These are phyloP conservation scores for Bombus balteatus DNA, from an alignment of 1,140 invertebrate genomes.

Conservation along the genomic window DNA sequence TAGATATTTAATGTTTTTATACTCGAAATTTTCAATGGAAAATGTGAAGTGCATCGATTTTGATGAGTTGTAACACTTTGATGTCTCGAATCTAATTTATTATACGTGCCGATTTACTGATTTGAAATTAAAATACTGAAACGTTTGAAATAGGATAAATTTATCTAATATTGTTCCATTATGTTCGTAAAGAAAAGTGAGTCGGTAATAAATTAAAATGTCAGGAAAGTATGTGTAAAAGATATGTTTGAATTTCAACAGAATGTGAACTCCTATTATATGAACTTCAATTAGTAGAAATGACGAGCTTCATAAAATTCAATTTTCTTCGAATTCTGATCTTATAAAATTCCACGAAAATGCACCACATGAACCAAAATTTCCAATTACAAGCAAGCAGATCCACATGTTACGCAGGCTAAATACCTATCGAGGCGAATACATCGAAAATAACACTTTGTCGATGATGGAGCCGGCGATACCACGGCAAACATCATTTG, in stretches of 20 bases:
- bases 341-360: neutral
- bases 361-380: neutral
- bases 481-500: conserved; percentile 1
- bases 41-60: neutral
- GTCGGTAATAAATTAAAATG: no score
- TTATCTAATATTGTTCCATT: no score
- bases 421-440: neutral
- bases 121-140: no score
- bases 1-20: neutral
- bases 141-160: no score
- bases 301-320: neutral
- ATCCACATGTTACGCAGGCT: neutral
- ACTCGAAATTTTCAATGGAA: neutral
- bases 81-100: no score
- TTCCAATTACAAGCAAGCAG: neutral
- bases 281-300: neutral
- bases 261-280: no score
- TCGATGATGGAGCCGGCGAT: neutral
- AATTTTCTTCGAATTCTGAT: neutral
- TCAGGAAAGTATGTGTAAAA: no score
- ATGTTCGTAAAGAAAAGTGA: no score
- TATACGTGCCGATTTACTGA: no score
- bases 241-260: no score
- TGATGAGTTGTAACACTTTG: neutral
- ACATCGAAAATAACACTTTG: neutral